Base-by-base conservation (phyloP, 2,113 vertebrate species). In the Anarrhichthys ocellatus region DNA sequence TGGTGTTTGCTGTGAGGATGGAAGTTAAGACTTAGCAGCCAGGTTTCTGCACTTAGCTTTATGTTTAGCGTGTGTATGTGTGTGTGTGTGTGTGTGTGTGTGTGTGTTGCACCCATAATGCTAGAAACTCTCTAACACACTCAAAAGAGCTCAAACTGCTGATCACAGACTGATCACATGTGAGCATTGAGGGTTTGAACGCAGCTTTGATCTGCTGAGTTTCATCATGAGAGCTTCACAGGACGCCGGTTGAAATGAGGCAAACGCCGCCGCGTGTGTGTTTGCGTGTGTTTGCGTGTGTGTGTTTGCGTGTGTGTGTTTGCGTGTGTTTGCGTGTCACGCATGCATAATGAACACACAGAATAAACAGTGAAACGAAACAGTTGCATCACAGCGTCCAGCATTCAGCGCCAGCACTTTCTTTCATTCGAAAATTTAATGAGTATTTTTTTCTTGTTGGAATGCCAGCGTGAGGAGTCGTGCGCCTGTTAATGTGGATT, bases 371-470 rank as follows among this genome's bases (percentile, higher is more conserved):
- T 3, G 76, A 81, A 6, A 82, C 29, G 79, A 68, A 87, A 85
- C 50, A 5, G 71, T 88, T 90, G 88, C 90, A 81, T 83, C 86
- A 90, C 52, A 24, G 73, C 44, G 32, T 58, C 73, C 42, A 20
- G 48, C 72, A 82, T 84, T 81, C 80, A 67, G 84, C 59, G 9
- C 58, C 87, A 4, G 56, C 46, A 1, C 64, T 72, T 75, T 40
- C 38, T 13, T 70, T 83, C 76, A 59, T 76, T 48, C 44, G 29
- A 5, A 76, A 74, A 87, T 80, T 0, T 6, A 34, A 34, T 6
- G 34, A 34, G 34, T 34, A 34, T 34, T 34, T 34, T 6, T 34
- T 34, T 6, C 34, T 34, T 34, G 3, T 5, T 34, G 5, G 34
- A 34, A 34, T 6, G 34, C 34, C 34, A 34, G 34, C 34, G 6